Evolutionary conservation across 2,113 vertebrate genomes (phyloP), one percentile per base, ranked within the genome.

Genomic region (Dermatemys mawii): DNA sequence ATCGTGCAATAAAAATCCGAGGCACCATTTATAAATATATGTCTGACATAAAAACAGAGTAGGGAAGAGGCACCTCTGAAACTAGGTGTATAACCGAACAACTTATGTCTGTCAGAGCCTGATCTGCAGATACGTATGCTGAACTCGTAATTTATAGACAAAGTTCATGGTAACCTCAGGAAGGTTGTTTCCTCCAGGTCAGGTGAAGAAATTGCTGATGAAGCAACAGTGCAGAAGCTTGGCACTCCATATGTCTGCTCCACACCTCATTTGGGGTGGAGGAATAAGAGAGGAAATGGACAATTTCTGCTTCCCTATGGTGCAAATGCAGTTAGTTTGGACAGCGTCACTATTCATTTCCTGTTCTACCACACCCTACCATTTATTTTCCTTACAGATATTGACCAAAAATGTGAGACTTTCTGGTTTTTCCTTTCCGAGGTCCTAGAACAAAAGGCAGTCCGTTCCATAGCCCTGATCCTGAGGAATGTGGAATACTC

Each of bases 281-380:
- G 93, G 41, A 88, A 84, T 1, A 0, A 87, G 32, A 90, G 86
- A 91, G 97, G 96, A 97, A 97, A 79, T 2, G 4, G 55, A 53
- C 57, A 44, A 32, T 85, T 94, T 90, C 87, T 96, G 95, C 89
- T 94, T 97, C 97, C 21, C 97, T 93, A 55, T 63, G 21, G 50
- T 49, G 83, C 82, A 90, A 32, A 86, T 10, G 49, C 53, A 16
- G 90, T 75, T 89, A 81, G 84, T 90, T 92, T 95, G n/a, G 80
- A 63, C 41, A 90, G 94, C 11, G 97, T 90, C 55, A 87, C 60
- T 21, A 19, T 3, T 2, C 17, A 80, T 85, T 98, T 98, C 97
- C 98, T 97, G 94, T 91, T 46, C 90, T 82, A 4, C 95, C 96
- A 94, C 86, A 86, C 96, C 97, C 97, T 91, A 86, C 54, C 54